A percentile compares a stretch with the other conserved stretches of the same genome.
Conservation (phyloP, 1,140 invertebrate species). For the Atta texana region DNA sequence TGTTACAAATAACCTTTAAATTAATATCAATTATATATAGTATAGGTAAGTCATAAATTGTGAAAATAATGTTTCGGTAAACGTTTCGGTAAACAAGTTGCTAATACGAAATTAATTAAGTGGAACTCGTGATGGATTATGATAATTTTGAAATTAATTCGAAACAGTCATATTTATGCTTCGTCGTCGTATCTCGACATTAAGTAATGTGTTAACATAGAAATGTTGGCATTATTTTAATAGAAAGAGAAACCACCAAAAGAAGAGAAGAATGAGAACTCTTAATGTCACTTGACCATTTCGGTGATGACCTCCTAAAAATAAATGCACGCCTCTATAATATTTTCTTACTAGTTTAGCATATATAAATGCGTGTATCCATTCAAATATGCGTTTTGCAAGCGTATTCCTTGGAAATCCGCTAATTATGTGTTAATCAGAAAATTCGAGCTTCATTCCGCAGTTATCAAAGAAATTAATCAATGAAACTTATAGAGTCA, state of each 20-base stretch:
- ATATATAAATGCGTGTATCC: not conserved
- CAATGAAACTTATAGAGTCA: not conserved
- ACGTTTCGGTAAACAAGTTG: not conserved
- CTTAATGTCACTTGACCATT: not conserved
- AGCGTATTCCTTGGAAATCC: not conserved
- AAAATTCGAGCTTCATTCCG: not conserved
- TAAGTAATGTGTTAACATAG: constrained; percentile 22
- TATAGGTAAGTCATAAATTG: not conserved
- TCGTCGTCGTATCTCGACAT: not conserved
- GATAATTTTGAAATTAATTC: constrained; percentile 20
- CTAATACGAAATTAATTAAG: constrained; percentile 25
- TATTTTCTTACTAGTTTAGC: not conserved
- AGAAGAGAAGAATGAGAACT: too few relatives aligned
- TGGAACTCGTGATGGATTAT: not conserved
- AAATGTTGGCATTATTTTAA: constrained; percentile 10
- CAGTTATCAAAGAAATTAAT: not conserved
- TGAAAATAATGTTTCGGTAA: not conserved
- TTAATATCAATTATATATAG: not conserved
- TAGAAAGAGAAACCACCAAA: not conserved
- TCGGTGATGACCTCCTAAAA: not conserved
- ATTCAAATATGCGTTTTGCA: not conserved
- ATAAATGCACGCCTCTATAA: not conserved
- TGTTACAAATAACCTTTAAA: not conserved
- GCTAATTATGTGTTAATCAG: not conserved
- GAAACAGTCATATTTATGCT: not conserved